Conservation (phyloP, 2,797 vertebrate genomes). For the Neoniphon sammara region DNA sequence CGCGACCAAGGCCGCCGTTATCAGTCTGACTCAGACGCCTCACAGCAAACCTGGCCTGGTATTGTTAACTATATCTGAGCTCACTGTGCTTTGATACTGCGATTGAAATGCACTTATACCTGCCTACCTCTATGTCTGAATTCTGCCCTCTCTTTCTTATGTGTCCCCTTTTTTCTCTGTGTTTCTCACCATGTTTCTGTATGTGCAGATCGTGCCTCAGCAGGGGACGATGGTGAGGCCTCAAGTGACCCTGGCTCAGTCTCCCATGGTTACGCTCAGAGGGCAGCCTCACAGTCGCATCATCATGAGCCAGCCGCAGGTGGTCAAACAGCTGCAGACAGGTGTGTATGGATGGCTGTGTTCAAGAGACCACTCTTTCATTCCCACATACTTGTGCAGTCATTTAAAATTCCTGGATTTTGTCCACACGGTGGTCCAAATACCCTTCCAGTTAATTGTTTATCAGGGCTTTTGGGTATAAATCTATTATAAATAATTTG, state of each 20-base stretch:
- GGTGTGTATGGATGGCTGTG: constrained; percentile 63
- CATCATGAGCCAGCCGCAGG: constrained; percentile 88
- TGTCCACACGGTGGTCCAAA: neutral
- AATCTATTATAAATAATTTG: neutral
- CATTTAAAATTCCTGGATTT: neutral
- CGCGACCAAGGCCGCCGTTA: constrained; percentile 85
- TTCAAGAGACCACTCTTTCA: too few species aligned
- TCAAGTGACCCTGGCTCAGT: constrained; percentile 89
- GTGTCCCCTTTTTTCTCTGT: neutral
- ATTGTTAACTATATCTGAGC: neutral
- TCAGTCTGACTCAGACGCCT: constrained; percentile 89
- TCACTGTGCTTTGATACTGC: neutral
- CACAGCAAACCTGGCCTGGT: constrained; percentile 88
- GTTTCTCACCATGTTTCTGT: constrained; percentile 22
- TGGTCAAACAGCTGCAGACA: constrained; percentile 89
- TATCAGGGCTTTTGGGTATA: neutral
- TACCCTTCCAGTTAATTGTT: neutral
- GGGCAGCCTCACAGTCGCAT: constrained; percentile 87
- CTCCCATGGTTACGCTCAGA: constrained; percentile 88
- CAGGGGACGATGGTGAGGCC: constrained; percentile 86
- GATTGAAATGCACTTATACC: neutral
- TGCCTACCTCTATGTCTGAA: neutral
- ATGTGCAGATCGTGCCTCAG: constrained; percentile 78
- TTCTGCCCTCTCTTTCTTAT: neutral
- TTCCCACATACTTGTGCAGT: neutral